Conservation (phyloP, 2,888 invertebrate genomes). For the Ametastegia equiseti region DNA sequence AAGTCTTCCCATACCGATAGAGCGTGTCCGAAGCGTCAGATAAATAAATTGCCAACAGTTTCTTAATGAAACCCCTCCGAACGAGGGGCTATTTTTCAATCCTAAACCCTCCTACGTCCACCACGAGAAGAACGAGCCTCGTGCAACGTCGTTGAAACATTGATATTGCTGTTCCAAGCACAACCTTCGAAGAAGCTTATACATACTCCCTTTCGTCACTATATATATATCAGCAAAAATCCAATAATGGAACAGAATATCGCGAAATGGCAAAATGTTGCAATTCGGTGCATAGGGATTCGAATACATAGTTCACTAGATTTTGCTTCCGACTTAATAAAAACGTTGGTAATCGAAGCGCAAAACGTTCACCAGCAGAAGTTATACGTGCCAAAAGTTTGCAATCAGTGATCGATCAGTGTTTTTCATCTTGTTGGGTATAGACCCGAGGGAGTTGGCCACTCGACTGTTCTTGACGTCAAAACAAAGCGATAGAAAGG, state of each 20-base stretch:
- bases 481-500: slow-evolving; percentile 43
- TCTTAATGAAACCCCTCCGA: slow-evolving; percentile 66
- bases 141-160: slow-evolving; percentile 4
- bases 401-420: slow-evolving; percentile 45
- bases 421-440: background rate
- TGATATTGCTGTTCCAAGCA: slow-evolving; percentile 3
- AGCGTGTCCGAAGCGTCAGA: slow-evolving; percentile 36
- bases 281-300: background rate
- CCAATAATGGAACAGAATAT: too few relatives aligned
- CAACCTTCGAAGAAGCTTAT: background rate
- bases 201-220: too few relatives aligned
- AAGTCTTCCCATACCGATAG: background rate
- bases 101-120: slow-evolving; percentile 61
- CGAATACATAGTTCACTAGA: background rate
- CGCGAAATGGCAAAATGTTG: too few relatives aligned
- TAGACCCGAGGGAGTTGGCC: background rate
- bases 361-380: background rate
- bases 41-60: slow-evolving; percentile 68
- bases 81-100: slow-evolving; percentile 64
- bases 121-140: background rate
- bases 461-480: slow-evolving; percentile 44
- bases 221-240: too few relatives aligned
- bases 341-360: background rate
- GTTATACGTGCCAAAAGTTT: slow-evolving; percentile 19
- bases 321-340: background rate